phyloP scores from a whole-genome alignment of 2,888 invertebrate species.

The Formica aserva region DNA sequence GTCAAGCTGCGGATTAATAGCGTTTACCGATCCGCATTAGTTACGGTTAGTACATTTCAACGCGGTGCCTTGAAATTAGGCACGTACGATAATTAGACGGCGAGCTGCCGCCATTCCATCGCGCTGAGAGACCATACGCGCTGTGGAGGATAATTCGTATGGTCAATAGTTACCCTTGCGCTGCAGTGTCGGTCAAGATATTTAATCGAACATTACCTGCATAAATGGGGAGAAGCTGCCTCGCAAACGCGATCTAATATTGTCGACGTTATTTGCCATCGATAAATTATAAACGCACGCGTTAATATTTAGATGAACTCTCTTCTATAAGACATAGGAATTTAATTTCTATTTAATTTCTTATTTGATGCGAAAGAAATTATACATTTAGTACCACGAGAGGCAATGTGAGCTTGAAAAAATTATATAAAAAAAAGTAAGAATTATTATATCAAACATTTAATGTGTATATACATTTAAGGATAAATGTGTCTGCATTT shows the following conservation, averaged over 20 bases:
- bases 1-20: conserved; percentile 79
- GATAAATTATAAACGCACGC: neutral
- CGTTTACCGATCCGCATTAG: conserved; percentile 81
- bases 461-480: neutral
- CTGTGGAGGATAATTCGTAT: conserved; percentile 72
- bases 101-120: conserved; percentile 63
- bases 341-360: neutral
- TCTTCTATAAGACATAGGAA: neutral
- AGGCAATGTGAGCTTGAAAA: neutral
- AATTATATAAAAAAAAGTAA: neutral
- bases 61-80: conserved; percentile 82
- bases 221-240: conserved; percentile 34
- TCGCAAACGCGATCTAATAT: neutral
- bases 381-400: neutral
- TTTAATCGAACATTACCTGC: conserved; percentile 59
- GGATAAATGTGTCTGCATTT: neutral
- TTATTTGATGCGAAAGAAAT: neutral
- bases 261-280: neutral
- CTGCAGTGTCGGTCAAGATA: conserved; percentile 36
- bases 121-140: conserved; percentile 62
- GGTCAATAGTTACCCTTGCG: conserved; percentile 68
- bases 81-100: conserved; percentile 83
- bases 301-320: neutral
- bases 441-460: neutral
- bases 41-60: conserved; percentile 79